A percentile compares a stretch with the other conserved stretches of the same genome.
Conservation (phyloP, 2,113 vertebrate species). For the Ameiurus melas region DNA sequence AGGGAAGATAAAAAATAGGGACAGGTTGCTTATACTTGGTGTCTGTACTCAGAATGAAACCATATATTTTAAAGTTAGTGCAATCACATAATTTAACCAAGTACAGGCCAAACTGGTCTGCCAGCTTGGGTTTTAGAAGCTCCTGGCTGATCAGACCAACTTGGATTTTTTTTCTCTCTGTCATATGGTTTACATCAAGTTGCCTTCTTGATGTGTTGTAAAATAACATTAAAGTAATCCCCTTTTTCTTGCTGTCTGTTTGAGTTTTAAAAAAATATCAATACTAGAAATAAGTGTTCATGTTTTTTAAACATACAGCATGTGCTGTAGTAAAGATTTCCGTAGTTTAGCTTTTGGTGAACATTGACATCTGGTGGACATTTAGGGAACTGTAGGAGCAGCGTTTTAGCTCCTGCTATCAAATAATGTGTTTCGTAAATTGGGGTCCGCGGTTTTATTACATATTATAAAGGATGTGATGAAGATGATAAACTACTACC, state of each 20-base stretch:
- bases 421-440: neutral
- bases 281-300: neutral
- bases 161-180: neutral
- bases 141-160: neutral
- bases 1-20: neutral
- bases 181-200: neutral
- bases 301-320: neutral
- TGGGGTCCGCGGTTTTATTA: neutral
- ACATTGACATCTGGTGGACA: conserved; percentile 53
- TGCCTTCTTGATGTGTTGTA: neutral
- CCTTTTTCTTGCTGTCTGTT: neutral
- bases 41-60: neutral
- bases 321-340: neutral
- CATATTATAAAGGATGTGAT: too few species aligned
- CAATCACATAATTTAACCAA: neutral
- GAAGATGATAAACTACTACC: neutral
- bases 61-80: neutral
- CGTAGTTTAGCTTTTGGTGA: neutral
- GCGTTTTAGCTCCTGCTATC: neutral
- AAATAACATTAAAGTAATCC: neutral
- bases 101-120: neutral
- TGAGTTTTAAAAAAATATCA: too few species aligned
- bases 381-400: neutral
- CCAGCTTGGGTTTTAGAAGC: neutral
- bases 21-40: neutral